A percentile compares a stretch with the other conserved stretches of the same genome.
Conservation (phyloP, 2,797 vertebrate species). For the Tapirus indicus region DNA sequence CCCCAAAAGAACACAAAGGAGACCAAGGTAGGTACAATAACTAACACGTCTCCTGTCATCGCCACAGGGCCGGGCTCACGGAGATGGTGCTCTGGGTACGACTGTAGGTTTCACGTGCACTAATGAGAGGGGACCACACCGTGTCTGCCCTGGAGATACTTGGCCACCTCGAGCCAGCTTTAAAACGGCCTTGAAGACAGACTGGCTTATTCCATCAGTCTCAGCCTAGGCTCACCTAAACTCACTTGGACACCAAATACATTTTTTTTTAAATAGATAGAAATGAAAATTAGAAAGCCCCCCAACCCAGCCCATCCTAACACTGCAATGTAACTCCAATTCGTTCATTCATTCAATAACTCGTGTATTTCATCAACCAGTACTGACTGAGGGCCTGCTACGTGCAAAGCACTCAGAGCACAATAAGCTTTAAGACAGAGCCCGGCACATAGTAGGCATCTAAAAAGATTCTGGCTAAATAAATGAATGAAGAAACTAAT, state of each 20-base stretch:
- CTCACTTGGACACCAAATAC: not conserved
- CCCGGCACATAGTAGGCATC: not conserved
- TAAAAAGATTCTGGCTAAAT: not conserved
- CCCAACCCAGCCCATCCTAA: not conserved
- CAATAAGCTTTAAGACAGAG: not conserved
- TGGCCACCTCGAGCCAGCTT: not conserved
- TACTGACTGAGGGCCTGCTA: not conserved
- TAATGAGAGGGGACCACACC: not conserved
- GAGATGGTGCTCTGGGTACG: not conserved
- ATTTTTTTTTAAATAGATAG: not conserved
- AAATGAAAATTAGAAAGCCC: not conserved
- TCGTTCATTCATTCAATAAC: not conserved
- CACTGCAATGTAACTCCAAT: not conserved
- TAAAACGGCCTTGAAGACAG: not conserved
- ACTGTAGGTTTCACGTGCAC: rapidly evolving
- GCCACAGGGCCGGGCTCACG: not conserved
- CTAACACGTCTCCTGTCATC: not conserved
- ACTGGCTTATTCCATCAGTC: not conserved
- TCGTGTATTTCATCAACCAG: not conserved
- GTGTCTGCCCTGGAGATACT: not conserved
- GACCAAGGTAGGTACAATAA: not conserved
- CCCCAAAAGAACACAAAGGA: not conserved
- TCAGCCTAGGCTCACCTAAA: not conserved
- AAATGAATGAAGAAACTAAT: not conserved
- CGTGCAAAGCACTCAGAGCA: not conserved